A percentile compares a stretch with the other conserved stretches of the same genome.
Evolutionary conservation across 2,888 invertebrate species (phyloP).

Genomic region (Acleris sparsana): DNA sequence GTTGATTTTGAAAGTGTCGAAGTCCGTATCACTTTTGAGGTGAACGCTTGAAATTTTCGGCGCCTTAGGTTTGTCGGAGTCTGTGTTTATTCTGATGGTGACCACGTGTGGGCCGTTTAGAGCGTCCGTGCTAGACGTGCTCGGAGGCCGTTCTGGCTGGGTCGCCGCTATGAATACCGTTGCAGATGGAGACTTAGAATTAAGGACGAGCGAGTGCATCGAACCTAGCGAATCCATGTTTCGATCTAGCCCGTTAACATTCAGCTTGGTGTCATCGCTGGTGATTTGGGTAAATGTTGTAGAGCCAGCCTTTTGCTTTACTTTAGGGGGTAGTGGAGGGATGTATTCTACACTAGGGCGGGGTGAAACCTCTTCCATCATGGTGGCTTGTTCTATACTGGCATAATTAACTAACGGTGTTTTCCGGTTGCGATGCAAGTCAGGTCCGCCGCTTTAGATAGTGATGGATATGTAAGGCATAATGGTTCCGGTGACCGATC

Average conservation of each 20-base stretch:
- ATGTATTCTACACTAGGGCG: slow-evolving; percentile 75
- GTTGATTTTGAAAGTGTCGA: slow-evolving; percentile 68
- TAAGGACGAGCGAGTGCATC: slow-evolving; percentile 83
- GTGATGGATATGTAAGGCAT: slow-evolving; percentile 76
- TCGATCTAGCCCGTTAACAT: slow-evolving; percentile 67
- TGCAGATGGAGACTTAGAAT: slow-evolving; percentile 79
- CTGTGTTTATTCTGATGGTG: slow-evolving; percentile 88
- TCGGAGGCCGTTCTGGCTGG: slow-evolving; percentile 77
- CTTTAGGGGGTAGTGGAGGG: slow-evolving; percentile 84
- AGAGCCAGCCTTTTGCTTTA: slow-evolving; percentile 69
- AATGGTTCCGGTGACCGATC: slow-evolving; percentile 75
- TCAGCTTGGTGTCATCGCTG: slow-evolving; percentile 56
- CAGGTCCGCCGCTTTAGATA: slow-evolving; percentile 69
- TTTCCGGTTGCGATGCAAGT: slow-evolving; percentile 66
- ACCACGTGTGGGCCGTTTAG: slow-evolving; percentile 85
- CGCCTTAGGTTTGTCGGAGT: slow-evolving; percentile 77
- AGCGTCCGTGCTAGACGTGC: slow-evolving; percentile 73
- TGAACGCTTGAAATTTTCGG: slow-evolving; percentile 79
- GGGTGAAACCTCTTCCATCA: slow-evolving; percentile 82
- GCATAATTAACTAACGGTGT: slow-evolving; percentile 77
- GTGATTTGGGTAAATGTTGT: slow-evolving; percentile 78
- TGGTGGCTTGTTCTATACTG: slow-evolving; percentile 62
- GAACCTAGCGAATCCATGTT: slow-evolving; percentile 75
- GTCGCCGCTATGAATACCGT: slow-evolving; percentile 83
- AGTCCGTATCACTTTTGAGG: slow-evolving; percentile 75